Percentiles rank a stretch among this genome's conserved stretches.
Conservation (phyloP, 2,797 vertebrate genomes). For the Neosalanx taihuensis region DNA sequence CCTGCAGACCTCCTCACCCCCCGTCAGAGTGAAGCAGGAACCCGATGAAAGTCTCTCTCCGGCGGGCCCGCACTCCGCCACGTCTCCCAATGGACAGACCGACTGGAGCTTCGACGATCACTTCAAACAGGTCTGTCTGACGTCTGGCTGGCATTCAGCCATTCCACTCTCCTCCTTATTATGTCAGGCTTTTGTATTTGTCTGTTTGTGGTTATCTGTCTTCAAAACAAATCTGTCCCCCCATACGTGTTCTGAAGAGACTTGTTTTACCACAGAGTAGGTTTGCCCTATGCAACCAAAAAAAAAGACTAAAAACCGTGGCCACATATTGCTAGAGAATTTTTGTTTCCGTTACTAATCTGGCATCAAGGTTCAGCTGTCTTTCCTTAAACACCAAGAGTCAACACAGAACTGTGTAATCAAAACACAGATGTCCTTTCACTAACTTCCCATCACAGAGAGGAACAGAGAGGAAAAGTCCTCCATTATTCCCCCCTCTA, state of each 20-base stretch:
- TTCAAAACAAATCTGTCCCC: background rate
- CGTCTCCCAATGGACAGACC: conserved; percentile 75
- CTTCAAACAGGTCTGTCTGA: conserved; percentile 86
- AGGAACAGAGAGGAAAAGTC: background rate
- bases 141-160: background rate
- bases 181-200: background rate
- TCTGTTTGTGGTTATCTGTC: conserved; percentile 4
- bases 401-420: conserved; percentile 2
- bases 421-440: conserved; percentile 16
- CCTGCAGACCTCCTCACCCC: conserved; percentile 63
- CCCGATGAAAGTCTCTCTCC: conserved; percentile 80
- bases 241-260: background rate
- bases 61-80: conserved; percentile 63
- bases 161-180: conserved; percentile 5
- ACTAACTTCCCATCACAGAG: conserved; percentile 8
- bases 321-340: background rate
- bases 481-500: conserved; percentile 22
- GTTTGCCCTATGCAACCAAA: background rate
- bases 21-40: conserved; percentile 74
- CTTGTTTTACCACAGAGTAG: conserved; percentile 1
- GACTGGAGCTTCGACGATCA: conserved; percentile 86
- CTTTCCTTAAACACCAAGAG: conserved; percentile 15
- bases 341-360: background rate
- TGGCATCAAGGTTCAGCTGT: background rate
- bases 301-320: background rate